Conservation (phyloP, 2,113 vertebrate genomes). For the Barnardius zonarius region DNA sequence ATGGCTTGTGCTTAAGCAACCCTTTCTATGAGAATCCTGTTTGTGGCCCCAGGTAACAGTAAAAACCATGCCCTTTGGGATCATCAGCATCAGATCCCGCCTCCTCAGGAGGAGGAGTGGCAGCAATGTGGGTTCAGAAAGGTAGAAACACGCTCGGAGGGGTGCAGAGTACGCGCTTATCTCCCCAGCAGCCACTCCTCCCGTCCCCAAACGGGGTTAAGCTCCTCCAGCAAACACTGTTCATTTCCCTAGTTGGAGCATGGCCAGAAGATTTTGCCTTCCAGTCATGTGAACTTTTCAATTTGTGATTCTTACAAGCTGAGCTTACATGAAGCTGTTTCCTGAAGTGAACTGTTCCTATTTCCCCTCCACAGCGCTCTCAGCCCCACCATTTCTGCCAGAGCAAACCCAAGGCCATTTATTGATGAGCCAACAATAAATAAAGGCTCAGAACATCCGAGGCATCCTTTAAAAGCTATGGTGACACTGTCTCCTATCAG, state of each 20-base stretch:
- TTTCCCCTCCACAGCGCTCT: background rate
- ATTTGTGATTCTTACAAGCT: slow-evolving; percentile 45
- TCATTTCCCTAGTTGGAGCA: background rate
- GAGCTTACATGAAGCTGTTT: slow-evolving; percentile 42
- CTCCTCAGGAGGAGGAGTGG: background rate
- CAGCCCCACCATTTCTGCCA: background rate
- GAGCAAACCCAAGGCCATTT: background rate
- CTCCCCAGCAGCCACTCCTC: background rate
- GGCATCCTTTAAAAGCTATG: background rate
- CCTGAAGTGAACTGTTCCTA: slow-evolving; percentile 16
- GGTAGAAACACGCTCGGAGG: background rate
- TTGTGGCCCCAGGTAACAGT: rapidly evolving
- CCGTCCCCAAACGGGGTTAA: background rate
- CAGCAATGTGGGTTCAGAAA: background rate
- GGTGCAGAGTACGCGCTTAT: rapidly evolving
- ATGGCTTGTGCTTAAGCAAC: background rate
- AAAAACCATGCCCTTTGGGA: background rate
- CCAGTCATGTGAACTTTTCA: slow-evolving; percentile 41
- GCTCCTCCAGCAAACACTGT: background rate
- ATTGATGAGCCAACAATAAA: slow-evolving; percentile 7
- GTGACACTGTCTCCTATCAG: background rate
- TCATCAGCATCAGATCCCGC: background rate
- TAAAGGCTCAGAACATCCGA: background rate
- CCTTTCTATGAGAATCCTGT: background rate
- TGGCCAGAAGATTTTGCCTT: slow-evolving; percentile 40